phyloP scores from a whole-genome alignment of 2,888 invertebrate genomes.

The Neoitamus cyanurus region DNA sequence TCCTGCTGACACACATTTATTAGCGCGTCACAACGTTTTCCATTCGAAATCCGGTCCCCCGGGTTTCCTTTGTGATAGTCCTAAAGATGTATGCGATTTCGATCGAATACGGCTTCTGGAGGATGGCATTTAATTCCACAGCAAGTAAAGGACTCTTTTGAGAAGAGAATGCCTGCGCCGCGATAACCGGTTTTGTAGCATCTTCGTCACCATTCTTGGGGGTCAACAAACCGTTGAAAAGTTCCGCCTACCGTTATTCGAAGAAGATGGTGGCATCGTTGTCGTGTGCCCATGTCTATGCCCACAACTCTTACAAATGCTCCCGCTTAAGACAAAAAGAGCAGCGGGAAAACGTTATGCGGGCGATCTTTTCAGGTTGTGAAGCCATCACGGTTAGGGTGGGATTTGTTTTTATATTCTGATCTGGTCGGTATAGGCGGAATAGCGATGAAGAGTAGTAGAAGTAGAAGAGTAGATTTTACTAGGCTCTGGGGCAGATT shows the following conservation, averaged over 20 bases:
- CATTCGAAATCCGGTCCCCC: neutral
- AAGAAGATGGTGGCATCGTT: neutral
- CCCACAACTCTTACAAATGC: neutral
- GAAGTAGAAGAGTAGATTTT: neutral
- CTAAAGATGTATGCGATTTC: neutral
- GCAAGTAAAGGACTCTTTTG: neutral
- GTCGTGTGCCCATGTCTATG: neutral
- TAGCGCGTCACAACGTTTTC: neutral
- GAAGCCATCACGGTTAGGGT: neutral
- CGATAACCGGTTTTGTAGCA: neutral
- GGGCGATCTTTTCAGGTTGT: neutral
- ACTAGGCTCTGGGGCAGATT: no score
- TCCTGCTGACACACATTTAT: conserved; percentile 31
- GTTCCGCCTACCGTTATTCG: conserved; percentile 18
- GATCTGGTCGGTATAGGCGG: neutral
- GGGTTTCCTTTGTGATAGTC: neutral
- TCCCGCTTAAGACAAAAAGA: neutral
- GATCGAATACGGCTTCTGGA: neutral
- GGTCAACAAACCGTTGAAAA: conserved; percentile 42
- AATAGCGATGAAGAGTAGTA: neutral
- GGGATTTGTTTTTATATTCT: neutral
- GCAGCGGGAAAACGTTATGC: neutral
- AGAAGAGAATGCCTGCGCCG: neutral
- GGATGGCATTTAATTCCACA: neutral
- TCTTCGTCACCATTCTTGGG: neutral